phyloP scores from a whole-genome alignment of 2,888 invertebrate species.

The Theretra japonica region DNA sequence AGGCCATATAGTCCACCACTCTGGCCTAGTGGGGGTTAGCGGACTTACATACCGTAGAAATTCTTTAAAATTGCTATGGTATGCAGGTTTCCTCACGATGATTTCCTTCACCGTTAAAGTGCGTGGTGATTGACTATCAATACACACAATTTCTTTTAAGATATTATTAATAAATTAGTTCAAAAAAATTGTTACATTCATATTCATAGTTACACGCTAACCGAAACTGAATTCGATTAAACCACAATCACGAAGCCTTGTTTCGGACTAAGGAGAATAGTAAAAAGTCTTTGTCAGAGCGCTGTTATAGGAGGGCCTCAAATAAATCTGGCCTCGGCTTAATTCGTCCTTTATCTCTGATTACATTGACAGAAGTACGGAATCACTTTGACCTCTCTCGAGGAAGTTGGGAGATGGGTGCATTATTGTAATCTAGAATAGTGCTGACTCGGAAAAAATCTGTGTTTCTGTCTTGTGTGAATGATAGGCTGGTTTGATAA shows the following conservation, averaged over 20 bases:
- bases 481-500: no score
- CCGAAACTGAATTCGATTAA: constrained; percentile 16
- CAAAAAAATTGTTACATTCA: neutral
- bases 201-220: neutral
- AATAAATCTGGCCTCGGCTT: constrained; percentile 38
- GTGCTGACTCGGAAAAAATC: neutral
- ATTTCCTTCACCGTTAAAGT: no score
- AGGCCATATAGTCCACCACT: no score
- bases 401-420: neutral
- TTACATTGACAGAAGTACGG: constrained; percentile 33
- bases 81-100: no score
- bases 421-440: neutral
- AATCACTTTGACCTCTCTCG: constrained; percentile 25
- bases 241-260: constrained; percentile 16
- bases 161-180: neutral
- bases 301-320: constrained; percentile 33
- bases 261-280: constrained; percentile 18
- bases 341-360: constrained; percentile 33
- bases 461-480: no score
- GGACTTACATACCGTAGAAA: no score
- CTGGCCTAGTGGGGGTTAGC: no score
- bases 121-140: no score
- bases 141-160: no score
- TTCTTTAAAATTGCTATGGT: no score
- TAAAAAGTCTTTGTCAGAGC: constrained; percentile 26